These are phyloP conservation scores for Neuroterus valhalla DNA, from an alignment of 1,140 invertebrate species.

Conservation along the genomic window DNA sequence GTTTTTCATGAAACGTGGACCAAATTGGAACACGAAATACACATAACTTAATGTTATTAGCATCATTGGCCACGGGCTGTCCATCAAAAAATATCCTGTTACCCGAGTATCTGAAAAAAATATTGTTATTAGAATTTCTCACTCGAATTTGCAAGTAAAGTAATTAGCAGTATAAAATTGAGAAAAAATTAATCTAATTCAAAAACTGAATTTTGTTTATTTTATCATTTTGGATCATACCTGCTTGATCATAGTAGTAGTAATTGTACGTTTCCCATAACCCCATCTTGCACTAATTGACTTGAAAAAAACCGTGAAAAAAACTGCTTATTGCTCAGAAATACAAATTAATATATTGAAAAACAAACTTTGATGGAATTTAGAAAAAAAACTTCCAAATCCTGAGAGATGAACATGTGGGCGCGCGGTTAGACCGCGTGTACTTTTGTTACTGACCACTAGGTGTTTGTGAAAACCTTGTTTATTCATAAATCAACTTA, in stretches of 20 bases:
- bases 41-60: slow-evolving; percentile 73
- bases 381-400: slow-evolving; percentile 13
- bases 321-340: too few species aligned
- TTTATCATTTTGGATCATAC: slow-evolving; percentile 28
- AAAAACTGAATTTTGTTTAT: too few species aligned
- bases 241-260: slow-evolving; percentile 35
- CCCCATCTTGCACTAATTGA: slow-evolving; percentile 12
- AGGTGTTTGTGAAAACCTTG: neutral
- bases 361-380: neutral
- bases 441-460: slow-evolving; percentile 12
- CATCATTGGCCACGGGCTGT: slow-evolving; percentile 73
- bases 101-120: slow-evolving; percentile 73
- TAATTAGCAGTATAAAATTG: neutral
- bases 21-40: slow-evolving; percentile 73
- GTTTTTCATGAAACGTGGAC: slow-evolving; percentile 78
- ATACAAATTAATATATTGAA: neutral
- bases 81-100: slow-evolving; percentile 77
- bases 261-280: slow-evolving; percentile 32
- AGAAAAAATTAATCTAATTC: neutral
- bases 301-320: too few species aligned
- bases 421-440: slow-evolving; percentile 9
- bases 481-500: slow-evolving; percentile 19
- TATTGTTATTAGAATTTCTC: neutral
- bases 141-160: too few species aligned
- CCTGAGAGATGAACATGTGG: neutral